Evolutionary conservation across 2,797 vertebrate species (phyloP).

Genomic region (Arrhamphus sclerolepis): DNA sequence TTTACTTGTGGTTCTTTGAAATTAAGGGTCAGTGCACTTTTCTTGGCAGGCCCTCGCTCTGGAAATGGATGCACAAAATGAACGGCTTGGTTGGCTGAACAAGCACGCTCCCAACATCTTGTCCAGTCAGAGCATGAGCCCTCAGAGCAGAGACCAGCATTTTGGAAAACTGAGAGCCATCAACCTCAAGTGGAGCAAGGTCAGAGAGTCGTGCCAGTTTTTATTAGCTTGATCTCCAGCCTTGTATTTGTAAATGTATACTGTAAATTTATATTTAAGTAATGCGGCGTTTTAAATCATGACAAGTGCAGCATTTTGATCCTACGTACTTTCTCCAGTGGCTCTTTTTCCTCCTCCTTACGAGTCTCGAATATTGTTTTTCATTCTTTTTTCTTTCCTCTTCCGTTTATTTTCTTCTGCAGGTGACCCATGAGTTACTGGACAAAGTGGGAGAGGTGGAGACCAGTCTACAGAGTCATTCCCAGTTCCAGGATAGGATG

Average conservation of each 20-base stretch:
- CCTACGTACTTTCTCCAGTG: neutral
- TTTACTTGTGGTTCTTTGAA: slow-evolving; percentile 6
- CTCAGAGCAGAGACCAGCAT: slow-evolving; percentile 84
- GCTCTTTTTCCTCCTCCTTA: neutral
- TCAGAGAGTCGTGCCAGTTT: slow-evolving; percentile 46
- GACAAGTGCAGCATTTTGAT: neutral
- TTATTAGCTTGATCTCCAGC: neutral
- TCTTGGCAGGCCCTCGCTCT: slow-evolving; percentile 80
- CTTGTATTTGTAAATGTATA: too few species aligned
- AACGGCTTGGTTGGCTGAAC: slow-evolving; percentile 90
- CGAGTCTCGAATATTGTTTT: neutral
- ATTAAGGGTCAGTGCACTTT: slow-evolving; percentile 10
- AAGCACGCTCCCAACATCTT: slow-evolving; percentile 85
- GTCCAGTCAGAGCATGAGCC: slow-evolving; percentile 80
- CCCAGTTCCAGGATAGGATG: slow-evolving; percentile 81
- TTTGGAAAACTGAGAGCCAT: slow-evolving; percentile 82
- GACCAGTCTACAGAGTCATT: slow-evolving; percentile 76
- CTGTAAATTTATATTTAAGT: too few species aligned
- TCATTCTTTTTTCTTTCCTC: neutral
- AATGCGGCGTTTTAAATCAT: too few species aligned
- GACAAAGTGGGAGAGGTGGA: slow-evolving; percentile 85
- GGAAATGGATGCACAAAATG: slow-evolving; percentile 86
- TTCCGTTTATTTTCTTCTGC: neutral
- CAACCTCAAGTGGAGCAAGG: slow-evolving; percentile 91
- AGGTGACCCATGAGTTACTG: slow-evolving; percentile 86